phyloP scores from a whole-genome alignment of 2,797 vertebrate genomes.

The Pseudochirops cupreus region DNA sequence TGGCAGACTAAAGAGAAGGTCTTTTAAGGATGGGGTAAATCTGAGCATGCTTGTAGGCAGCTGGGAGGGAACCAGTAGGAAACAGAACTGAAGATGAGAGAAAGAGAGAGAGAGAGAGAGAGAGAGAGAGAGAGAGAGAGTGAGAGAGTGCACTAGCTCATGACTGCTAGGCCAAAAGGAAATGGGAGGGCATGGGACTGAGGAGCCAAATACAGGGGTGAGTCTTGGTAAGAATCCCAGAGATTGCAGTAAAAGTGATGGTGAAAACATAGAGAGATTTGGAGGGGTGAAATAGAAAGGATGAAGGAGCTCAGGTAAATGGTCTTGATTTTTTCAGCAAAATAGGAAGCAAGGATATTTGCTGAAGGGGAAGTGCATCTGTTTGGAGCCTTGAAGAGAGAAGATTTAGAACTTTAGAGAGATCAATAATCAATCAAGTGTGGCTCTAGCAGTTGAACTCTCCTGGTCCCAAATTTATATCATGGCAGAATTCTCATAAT shows the following conservation, averaged over 20 bases:
- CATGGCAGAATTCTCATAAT: not conserved
- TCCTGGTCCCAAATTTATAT: not conserved
- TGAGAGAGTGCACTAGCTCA: not conserved
- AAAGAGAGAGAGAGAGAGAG: too few species aligned
- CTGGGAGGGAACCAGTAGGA: not conserved
- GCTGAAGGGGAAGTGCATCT: not conserved
- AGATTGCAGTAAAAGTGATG: not conserved
- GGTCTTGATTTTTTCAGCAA: not conserved
- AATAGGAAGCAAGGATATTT: not conserved
- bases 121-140: too few species aligned
- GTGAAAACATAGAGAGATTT: not conserved
- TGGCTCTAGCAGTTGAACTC: not conserved
- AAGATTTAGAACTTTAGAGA: not conserved
- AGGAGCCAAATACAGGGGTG: not conserved
- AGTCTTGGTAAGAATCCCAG: not conserved
- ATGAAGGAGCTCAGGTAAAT: not conserved
- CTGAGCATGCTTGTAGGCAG: not conserved
- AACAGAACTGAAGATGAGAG: not conserved
- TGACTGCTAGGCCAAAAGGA: not conserved
- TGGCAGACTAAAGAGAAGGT: not conserved
- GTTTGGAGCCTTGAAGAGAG: not conserved
- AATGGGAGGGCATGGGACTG: not conserved
- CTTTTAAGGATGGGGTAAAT: not conserved
- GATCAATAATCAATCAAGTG: not conserved
- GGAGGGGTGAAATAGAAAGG: not conserved